phyloP scores from a whole-genome alignment of 1,140 invertebrate species.

The Anoplophora glabripennis region DNA sequence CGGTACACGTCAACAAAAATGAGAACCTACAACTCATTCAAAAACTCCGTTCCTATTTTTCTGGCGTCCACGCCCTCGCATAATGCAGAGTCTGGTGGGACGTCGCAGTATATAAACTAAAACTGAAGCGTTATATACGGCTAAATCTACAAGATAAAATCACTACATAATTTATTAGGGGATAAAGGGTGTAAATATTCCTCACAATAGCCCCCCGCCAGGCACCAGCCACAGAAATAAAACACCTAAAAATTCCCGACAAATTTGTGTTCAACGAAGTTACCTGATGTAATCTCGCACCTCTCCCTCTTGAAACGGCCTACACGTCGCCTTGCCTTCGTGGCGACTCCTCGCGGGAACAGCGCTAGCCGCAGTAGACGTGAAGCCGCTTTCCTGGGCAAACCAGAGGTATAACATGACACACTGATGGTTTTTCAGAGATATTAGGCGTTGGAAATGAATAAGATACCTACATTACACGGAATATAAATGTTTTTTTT shows the following conservation, averaged over 20 bases:
- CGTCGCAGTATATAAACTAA: not conserved
- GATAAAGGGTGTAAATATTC: constrained; percentile 39
- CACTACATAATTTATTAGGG: constrained; percentile 35
- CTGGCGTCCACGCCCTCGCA: too few species aligned
- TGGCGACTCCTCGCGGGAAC: not conserved
- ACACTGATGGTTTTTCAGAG: constrained; percentile 30
- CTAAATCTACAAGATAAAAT: constrained; percentile 29
- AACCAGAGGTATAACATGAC: constrained; percentile 31
- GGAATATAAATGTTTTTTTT: too few species aligned
- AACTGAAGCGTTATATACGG: constrained; percentile 19
- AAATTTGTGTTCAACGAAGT: constrained; percentile 35
- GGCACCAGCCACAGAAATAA: constrained; percentile 27
- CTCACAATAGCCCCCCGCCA: constrained; percentile 36
- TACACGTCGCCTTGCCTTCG: not conserved
- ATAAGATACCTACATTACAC: constrained; percentile 31
- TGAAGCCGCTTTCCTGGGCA: not conserved
- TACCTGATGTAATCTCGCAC: constrained; percentile 24
- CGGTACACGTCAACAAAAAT: too few species aligned
- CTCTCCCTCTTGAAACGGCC: not conserved
- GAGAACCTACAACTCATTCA: too few species aligned
- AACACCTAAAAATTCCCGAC: constrained; percentile 32
- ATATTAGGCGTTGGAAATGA: constrained; percentile 29
- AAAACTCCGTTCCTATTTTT: too few species aligned
- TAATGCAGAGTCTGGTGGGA: too few species aligned
- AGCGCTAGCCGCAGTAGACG: not conserved